A percentile compares a stretch with the other conserved stretches of the same genome.
Conservation (phyloP, 1,140 invertebrate genomes). For the Eurosta solidaginis region DNA sequence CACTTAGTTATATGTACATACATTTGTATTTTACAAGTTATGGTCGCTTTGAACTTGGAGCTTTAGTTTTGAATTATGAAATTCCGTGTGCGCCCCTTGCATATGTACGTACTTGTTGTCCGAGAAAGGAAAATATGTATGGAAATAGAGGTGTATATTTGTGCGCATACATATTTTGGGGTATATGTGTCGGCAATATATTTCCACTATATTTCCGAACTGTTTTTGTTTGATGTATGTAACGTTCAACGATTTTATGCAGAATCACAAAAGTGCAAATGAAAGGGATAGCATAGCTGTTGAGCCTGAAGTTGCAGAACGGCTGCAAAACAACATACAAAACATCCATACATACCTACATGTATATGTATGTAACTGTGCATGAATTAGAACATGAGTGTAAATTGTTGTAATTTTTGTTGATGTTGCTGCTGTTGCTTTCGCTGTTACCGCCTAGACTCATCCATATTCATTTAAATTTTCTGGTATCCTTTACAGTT, state of each 20-base stretch:
- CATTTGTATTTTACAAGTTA: slow-evolving; percentile 40
- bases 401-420: background rate
- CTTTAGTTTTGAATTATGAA: slow-evolving; percentile 55
- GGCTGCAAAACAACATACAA: background rate
- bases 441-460: background rate
- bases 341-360: background rate
- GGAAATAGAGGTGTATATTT: background rate
- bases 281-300: background rate
- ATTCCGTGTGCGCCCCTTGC: slow-evolving; percentile 46
- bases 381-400: no score
- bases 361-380: background rate
- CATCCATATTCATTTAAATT: slow-evolving; percentile 6
- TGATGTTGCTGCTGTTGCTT: background rate
- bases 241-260: background rate
- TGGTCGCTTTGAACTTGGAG: slow-evolving; percentile 59
- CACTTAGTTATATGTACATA: background rate
- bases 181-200: background rate
- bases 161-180: background rate
- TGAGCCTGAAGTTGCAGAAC: background rate
- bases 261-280: background rate
- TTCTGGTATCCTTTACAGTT: background rate
- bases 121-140: background rate
- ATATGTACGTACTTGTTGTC: slow-evolving; percentile 40
- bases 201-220: background rate
- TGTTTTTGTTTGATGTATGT: background rate